These are phyloP conservation scores for Sebastes alutus DNA, from an alignment of 2,797 vertebrate genomes.

Conservation along the genomic window DNA sequence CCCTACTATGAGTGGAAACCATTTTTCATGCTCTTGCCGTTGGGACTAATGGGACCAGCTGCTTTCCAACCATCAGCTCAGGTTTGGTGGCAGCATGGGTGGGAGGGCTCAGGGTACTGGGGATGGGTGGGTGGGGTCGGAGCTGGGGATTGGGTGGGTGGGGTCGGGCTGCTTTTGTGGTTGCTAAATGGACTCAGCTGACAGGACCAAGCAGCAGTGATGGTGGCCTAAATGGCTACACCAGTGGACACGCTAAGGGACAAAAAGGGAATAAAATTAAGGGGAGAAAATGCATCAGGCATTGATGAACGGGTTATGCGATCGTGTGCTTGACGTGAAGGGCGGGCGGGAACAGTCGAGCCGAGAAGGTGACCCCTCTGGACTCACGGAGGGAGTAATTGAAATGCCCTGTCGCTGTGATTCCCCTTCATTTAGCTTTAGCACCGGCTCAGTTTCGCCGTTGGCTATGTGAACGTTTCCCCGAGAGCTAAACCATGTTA, in stretches of 20 bases:
- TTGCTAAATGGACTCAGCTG: slow-evolving; percentile 81
- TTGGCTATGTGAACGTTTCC: slow-evolving; percentile 20
- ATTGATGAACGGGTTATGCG: slow-evolving; percentile 66
- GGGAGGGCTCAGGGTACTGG: background rate
- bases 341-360: background rate
- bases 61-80: slow-evolving; percentile 61
- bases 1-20: slow-evolving; percentile 11
- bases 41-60: slow-evolving; percentile 49
- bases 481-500: slow-evolving; percentile 32
- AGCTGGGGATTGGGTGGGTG: slow-evolving; percentile 21
- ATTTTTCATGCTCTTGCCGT: slow-evolving; percentile 55
- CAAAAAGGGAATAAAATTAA: slow-evolving; percentile 62
- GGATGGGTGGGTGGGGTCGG: background rate
- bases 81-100: slow-evolving; percentile 25
- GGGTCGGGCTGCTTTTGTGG: slow-evolving; percentile 64
- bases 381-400: slow-evolving; percentile 51
- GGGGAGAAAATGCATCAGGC: slow-evolving; percentile 35
- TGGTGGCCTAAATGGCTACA: slow-evolving; percentile 56
- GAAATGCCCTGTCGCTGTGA: slow-evolving; percentile 51
- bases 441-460: slow-evolving; percentile 25
- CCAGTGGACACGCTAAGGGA: slow-evolving; percentile 48
- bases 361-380: slow-evolving; percentile 65
- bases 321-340: background rate
- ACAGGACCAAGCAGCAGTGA: slow-evolving; percentile 62
- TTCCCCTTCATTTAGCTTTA: slow-evolving; percentile 59